These are phyloP conservation scores for Madoqua kirkii DNA, from an alignment of 2,113 vertebrate species.

Conservation along the genomic window DNA sequence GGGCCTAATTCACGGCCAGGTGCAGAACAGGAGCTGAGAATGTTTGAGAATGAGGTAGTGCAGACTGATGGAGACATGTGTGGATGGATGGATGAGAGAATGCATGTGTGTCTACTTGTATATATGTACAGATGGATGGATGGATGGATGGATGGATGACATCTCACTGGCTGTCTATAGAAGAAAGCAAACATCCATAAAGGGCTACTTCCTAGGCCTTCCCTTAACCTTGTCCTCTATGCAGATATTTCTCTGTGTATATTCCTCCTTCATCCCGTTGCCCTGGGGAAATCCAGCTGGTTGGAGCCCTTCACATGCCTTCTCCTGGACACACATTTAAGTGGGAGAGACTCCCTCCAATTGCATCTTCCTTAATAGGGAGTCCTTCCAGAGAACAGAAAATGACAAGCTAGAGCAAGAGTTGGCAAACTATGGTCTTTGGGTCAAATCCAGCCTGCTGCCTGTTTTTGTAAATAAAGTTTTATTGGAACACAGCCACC, in stretches of 20 bases:
- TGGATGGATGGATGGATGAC: neutral
- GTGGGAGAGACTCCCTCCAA: neutral
- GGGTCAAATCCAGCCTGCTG: neutral
- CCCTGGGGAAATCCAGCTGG: neutral
- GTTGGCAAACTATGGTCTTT: neutral
- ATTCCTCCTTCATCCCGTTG: neutral
- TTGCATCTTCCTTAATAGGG: neutral
- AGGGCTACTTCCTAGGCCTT: neutral
- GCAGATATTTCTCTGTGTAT: neutral
- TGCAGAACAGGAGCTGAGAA: neutral
- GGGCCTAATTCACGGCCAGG: neutral
- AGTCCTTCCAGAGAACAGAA: neutral
- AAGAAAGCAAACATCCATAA: neutral
- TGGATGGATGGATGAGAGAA: no score
- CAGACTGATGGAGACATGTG: neutral
- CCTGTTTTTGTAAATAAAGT: neutral
- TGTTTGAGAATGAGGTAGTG: neutral
- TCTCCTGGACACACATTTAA: neutral
- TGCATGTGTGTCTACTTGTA: neutral
- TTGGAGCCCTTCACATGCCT: neutral
- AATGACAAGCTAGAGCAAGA: neutral
- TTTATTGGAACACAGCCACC: neutral
- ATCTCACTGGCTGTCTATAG: neutral
- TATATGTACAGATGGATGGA: neutral
- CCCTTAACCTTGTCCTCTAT: neutral